phyloP scores from a whole-genome alignment of 2,113 vertebrate species.

The Irena cyanogastra region DNA sequence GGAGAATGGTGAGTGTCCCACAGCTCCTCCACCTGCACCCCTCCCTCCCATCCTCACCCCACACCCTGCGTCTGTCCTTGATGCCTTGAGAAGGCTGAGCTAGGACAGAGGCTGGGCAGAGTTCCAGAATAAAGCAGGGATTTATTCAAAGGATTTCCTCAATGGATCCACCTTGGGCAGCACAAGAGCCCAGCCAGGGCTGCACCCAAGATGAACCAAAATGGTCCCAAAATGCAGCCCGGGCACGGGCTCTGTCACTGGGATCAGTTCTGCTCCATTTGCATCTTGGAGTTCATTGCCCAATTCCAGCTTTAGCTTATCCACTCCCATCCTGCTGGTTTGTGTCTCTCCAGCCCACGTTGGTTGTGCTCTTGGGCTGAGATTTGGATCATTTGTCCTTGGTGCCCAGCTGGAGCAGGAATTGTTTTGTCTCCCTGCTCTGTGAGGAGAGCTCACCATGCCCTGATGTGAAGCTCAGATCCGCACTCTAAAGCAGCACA shows the following conservation, averaged over 20 bases:
- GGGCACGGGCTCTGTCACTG: background rate
- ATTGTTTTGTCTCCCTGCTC: background rate
- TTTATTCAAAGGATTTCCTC: background rate
- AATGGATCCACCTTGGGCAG: background rate
- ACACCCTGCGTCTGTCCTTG: background rate
- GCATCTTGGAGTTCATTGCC: background rate
- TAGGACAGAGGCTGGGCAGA: background rate
- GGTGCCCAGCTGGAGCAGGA: background rate
- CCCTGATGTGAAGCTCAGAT: background rate
- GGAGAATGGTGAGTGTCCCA: constrained; percentile 82
- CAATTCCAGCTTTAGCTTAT: background rate
- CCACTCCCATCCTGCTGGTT: background rate
- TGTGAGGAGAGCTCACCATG: background rate
- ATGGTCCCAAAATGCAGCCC: background rate
- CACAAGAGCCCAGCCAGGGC: background rate
- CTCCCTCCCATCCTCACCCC: background rate
- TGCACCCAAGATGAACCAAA: background rate
- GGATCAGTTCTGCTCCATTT: background rate
- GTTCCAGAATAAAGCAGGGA: background rate
- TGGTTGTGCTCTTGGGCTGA: background rate
- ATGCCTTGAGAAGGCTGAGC: background rate
- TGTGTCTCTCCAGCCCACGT: background rate
- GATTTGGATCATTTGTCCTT: background rate
- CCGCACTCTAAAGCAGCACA: background rate
- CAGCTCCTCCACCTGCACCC: background rate